Evolutionary conservation across 1,140 invertebrate species (phyloP), one percentile per base, ranked within the genome.

Genomic region (Eciton burchellii): DNA sequence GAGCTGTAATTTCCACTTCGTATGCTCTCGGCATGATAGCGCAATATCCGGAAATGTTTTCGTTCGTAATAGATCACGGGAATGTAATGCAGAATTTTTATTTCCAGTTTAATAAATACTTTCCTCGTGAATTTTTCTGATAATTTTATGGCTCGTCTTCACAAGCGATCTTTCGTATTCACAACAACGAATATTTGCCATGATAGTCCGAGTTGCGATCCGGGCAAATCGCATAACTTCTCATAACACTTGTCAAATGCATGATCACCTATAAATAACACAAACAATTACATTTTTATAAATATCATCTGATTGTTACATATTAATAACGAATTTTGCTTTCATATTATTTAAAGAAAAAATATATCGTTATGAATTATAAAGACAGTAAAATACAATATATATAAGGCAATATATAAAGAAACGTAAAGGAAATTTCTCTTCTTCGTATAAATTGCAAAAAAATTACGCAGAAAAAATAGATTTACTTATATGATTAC

Each of bases 161-260:
- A 95, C 81, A n/a, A n/a, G 59, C 95, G 92, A 21, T 93, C 91
- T 12, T 94, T 88, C 1, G 94, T 95, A 49, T 95, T 93, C 89
- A 95, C 95, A 89, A 97, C 94, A 1, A 95, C 93, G 88, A 97
- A 95, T 84, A 97, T 94, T 88, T 95, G 94, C 57, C 95, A 91
- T 24, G 96, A 94, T 12, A 97, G 85, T 4, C 97, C 97, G 65
- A 97, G 95, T 93, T 97, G 97, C 11, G 96, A 96, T 0, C 97
- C 97, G 35, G 97, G 94, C 88, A 97, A 91, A 26, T 97, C 97
- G 24, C 95, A 93, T 96, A 96, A 76, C 93, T 94, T 56, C 94
- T 91, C 74, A 97, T 93, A 5, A 96, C 95, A 57, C 92, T 89
- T 62, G 94, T 92, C 88, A 97, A 91, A 76, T 94, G 94, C 26